phyloP scores from a whole-genome alignment of 2,888 invertebrate species.

The Andricus curvator region DNA sequence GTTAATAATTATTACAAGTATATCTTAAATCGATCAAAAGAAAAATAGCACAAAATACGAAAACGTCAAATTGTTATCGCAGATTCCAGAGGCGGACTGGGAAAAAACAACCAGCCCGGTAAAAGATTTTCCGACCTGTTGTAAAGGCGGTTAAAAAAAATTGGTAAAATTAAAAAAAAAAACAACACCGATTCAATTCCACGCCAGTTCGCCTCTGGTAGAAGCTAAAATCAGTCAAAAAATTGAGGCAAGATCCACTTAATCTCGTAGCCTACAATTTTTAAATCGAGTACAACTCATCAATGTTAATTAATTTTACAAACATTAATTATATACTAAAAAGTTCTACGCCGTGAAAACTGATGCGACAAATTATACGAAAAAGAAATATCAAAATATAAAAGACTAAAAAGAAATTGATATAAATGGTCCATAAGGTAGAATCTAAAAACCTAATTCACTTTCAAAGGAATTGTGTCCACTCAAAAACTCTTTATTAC shows the following conservation, averaged over 20 bases:
- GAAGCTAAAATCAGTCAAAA: conserved; percentile 6
- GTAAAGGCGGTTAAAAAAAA: too few species aligned
- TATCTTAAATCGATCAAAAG: neutral
- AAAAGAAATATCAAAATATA: neutral
- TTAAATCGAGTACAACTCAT: conserved; percentile 8
- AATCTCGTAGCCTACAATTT: neutral
- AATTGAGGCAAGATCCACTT: neutral
- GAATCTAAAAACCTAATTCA: neutral
- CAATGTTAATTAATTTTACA: neutral
- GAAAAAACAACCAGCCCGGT: too few species aligned
- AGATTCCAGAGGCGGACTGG: neutral
- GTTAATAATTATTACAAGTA: neutral
- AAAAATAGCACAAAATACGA: neutral
- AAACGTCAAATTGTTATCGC: neutral
- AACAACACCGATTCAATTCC: neutral
- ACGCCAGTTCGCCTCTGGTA: neutral
- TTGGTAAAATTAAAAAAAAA: neutral
- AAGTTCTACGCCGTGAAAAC: neutral
- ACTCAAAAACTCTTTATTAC: neutral
- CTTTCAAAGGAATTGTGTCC: neutral
- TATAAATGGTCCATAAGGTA: neutral
- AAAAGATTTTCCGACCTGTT: too few species aligned
- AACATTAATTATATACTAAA: neutral
- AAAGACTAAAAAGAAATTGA: neutral
- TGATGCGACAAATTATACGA: neutral